Percentiles rank a stretch among this genome's conserved stretches.
Evolutionary conservation across 2,888 invertebrate species (phyloP).

Genomic region (Phasia obesa): DNA sequence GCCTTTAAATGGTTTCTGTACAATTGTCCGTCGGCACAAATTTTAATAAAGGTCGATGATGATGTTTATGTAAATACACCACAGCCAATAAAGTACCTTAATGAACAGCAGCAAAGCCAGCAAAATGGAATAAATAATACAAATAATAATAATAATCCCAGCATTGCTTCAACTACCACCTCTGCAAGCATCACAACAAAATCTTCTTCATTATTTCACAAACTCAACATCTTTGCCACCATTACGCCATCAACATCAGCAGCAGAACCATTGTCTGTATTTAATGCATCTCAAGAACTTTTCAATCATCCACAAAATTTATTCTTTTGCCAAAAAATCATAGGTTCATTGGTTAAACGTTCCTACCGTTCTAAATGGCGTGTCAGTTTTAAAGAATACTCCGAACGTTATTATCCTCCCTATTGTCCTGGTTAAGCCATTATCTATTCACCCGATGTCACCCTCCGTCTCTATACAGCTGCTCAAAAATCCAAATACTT

Average conservation of each 20-base stretch:
- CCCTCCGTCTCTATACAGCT: slow-evolving; percentile 84
- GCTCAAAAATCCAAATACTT: slow-evolving; percentile 87
- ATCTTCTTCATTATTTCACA: slow-evolving; percentile 52
- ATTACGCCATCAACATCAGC: not conserved
- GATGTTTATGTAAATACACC: slow-evolving; percentile 89
- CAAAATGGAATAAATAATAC: slow-evolving; percentile 62
- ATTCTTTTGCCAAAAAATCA: slow-evolving; percentile 86
- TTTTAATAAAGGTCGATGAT: slow-evolving; percentile 89
- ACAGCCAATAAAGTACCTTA: slow-evolving; percentile 84
- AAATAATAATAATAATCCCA: slow-evolving; percentile 64
- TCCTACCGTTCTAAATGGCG: slow-evolving; percentile 89
- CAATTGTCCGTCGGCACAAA: slow-evolving; percentile 87
- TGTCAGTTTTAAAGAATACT: slow-evolving; percentile 87
- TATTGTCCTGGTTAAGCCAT: slow-evolving; percentile 90
- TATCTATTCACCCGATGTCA: slow-evolving; percentile 86
- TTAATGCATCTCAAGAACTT: slow-evolving; percentile 62
- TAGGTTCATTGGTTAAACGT: slow-evolving; percentile 84
- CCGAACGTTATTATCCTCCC: slow-evolving; percentile 86
- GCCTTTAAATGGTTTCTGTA: slow-evolving; percentile 90
- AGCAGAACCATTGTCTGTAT: slow-evolving; percentile 56
- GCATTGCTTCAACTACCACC: slow-evolving; percentile 44
- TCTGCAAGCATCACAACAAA: slow-evolving; percentile 31
- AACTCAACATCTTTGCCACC: slow-evolving; percentile 44
- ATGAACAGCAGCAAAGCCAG: slow-evolving; percentile 60
- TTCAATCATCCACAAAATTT: slow-evolving; percentile 83